Evolutionary conservation across 2,888 invertebrate genomes (phyloP), one percentile per base, ranked within the genome.

Genomic region (Yponomeuta plumbellus): DNA sequence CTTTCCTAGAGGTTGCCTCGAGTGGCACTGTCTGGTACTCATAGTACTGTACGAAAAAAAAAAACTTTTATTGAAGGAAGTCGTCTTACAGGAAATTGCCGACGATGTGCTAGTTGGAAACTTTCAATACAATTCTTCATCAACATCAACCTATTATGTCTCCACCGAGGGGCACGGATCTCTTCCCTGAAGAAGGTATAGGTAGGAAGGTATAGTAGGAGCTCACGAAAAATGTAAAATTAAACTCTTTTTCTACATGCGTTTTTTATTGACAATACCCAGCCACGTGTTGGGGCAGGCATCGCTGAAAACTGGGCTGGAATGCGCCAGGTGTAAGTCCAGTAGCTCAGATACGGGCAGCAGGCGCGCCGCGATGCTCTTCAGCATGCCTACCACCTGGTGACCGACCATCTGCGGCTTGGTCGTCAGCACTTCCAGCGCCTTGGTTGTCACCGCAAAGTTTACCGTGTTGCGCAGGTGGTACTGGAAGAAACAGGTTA

Each of bases 301-400:
- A 70, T 88, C 88, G 67, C 84, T 86, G 69, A 89, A 89, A 0
- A 83, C 86, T 0, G 87, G 83, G 68, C 89, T 89, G 69, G 79
- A 81, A 73, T 89, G 85, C 0, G 85, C 81, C 64, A 89, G 73
- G 70, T 89, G 89, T 10, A 87, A 71, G 68, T 89, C 89, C 67
- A 89, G 71, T 4, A 89, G 75, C 20, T 89, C 88, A 0, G 88
- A 80, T 0, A 83, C 74, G 0, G 88, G 88, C 67, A 89, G 76
- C 67, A 89, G 69, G 3, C 76, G 72, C 0, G 86, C 69, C 0
- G 85, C 86, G 13, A 89, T 63, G 0, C 76, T 75, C 70, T 88
- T 88, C 52, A 89, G 78, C 77, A 79, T 79, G 2, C 80, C 79
- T 5, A 89, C 80, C 20, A 89, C 88, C 21, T 79, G 74, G 0